Percentiles rank a stretch among this genome's conserved stretches.
Conservation (phyloP, 2,888 invertebrate genomes). For the Sipunculus nudus region DNA sequence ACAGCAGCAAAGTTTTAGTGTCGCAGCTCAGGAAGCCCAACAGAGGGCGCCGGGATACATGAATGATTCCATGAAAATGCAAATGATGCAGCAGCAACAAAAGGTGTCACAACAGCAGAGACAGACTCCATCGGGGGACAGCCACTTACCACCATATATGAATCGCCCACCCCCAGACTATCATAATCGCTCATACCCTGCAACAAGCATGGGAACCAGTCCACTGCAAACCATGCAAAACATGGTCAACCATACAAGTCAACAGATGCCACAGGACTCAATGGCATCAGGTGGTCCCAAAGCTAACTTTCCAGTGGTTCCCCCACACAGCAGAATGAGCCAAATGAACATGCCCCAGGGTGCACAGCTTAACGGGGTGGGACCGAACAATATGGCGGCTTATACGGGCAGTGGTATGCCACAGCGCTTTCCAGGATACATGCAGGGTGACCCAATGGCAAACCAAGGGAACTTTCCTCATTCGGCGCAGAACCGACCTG, state of each 20-base stretch:
- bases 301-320: no score
- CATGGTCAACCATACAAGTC: slow-evolving; percentile 70
- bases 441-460: no score
- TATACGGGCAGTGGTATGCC: no score
- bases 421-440: no score
- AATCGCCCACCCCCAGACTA: slow-evolving; percentile 86
- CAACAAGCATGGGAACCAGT: slow-evolving; percentile 41
- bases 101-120: slow-evolving; percentile 27
- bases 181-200: slow-evolving; percentile 67
- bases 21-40: no score
- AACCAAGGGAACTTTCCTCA: no score
- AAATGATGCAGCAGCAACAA: slow-evolving; percentile 16
- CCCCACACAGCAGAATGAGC: background rate
- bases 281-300: no score
- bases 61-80: slow-evolving; percentile 36
- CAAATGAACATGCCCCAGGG: background rate
- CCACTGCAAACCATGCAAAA: slow-evolving; percentile 64
- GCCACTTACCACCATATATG: slow-evolving; percentile 62
- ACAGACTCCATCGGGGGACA: slow-evolving; percentile 26
- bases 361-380: slow-evolving; percentile 1
- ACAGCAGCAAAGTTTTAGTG: slow-evolving; percentile 49
- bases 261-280: background rate
- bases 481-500: slow-evolving; percentile 34
- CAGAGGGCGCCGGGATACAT: no score
- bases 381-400: no score